A percentile compares a stretch with the other conserved stretches of the same genome.
Conservation (phyloP, 2,113 vertebrate species). For the Epinephelus cyanopodus region DNA sequence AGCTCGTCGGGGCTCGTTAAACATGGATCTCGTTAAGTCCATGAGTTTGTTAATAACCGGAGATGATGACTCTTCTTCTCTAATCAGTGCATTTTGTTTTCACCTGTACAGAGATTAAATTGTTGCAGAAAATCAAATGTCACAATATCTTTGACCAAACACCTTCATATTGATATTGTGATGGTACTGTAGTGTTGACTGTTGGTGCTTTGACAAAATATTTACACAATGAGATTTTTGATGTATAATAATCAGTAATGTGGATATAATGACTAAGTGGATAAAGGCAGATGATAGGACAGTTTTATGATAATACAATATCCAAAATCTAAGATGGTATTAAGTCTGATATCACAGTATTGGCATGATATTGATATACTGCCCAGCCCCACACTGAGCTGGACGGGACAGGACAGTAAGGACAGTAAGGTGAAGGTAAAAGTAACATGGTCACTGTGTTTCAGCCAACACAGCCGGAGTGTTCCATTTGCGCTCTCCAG, state of each 20-base stretch:
- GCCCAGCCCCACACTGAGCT: neutral
- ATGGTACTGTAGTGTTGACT: too few species aligned
- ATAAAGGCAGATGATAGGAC: too few species aligned
- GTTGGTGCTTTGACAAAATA: too few species aligned
- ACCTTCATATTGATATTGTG: too few species aligned
- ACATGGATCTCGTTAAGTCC: conserved; percentile 5
- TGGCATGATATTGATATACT: too few species aligned
- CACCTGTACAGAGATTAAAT: neutral
- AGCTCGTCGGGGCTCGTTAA: neutral
- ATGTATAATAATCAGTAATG: too few species aligned
- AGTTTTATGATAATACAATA: too few species aligned
- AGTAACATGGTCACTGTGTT: neutral
- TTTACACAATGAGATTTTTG: too few species aligned
- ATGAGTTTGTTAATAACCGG: neutral
- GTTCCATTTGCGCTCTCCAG: conserved; percentile 90
- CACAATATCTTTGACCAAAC: too few species aligned
- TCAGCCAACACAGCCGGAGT: conserved; percentile 92
- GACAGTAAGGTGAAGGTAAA: neutral
- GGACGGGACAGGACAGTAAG: neutral
- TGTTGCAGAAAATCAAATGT: neutral
- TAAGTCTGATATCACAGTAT: too few species aligned
- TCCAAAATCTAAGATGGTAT: too few species aligned
- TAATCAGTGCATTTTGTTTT: neutral
- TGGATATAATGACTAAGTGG: too few species aligned
- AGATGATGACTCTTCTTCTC: neutral